phyloP scores from a whole-genome alignment of 1,140 invertebrate species.

The Periplaneta americana region DNA sequence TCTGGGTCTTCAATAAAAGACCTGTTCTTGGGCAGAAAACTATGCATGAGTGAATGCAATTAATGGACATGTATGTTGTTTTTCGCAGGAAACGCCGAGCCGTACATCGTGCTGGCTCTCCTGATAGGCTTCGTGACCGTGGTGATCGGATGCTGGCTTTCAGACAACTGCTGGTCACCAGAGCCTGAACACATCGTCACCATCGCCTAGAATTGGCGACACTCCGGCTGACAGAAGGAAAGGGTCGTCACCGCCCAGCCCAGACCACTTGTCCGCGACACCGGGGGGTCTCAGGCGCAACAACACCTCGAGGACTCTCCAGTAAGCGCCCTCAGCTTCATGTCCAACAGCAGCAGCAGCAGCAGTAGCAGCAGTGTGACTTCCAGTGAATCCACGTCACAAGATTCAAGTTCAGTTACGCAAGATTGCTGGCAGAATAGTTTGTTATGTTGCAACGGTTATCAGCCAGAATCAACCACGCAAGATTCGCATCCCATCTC shows the following conservation, averaged over 20 bases:
- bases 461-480: neutral
- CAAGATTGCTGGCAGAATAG: neutral
- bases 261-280: neutral
- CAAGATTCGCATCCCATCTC: neutral
- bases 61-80: too few relatives aligned
- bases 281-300: neutral
- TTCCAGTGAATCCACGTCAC: neutral
- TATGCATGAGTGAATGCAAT: too few relatives aligned
- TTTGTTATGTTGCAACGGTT: neutral
- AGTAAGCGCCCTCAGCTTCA: neutral
- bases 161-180: conserved; percentile 68
- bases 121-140: conserved; percentile 63
- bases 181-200: conserved; percentile 58
- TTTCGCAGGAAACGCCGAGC: conserved; percentile 57
- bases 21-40: too few relatives aligned
- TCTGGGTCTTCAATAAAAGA: too few relatives aligned
- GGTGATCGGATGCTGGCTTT: conserved; percentile 66
- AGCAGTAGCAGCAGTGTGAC: neutral
- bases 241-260: neutral
- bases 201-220: conserved; percentile 47
- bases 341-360: neutral
- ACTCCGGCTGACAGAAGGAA: neutral
- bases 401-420: neutral
- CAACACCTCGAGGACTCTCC: neutral
- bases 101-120: conserved; percentile 63